phyloP scores from a whole-genome alignment of 2,797 vertebrate species.

The Potorous gilbertii region DNA sequence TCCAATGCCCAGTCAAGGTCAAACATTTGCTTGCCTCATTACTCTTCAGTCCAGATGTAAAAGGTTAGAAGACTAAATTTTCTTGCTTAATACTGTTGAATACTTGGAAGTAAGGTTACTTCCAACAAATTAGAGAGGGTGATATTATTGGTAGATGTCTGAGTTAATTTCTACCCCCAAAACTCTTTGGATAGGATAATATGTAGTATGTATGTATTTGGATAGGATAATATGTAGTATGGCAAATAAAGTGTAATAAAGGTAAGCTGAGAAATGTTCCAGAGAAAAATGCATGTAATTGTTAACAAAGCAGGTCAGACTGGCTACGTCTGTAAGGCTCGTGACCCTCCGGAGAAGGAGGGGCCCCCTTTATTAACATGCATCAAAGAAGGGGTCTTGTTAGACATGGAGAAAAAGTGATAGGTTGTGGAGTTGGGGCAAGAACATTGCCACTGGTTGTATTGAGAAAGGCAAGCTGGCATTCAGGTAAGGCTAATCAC shows the following conservation, averaged over 20 bases:
- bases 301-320: background rate
- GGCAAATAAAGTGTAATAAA: background rate
- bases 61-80: background rate
- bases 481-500: background rate
- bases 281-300: background rate
- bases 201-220: background rate
- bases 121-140: background rate
- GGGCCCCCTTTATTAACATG: background rate
- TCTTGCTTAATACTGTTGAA: constrained; percentile 12
- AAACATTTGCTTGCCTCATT: background rate
- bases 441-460: background rate
- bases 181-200: background rate
- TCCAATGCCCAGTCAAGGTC: background rate
- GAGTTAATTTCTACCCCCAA: background rate
- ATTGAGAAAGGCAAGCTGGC: background rate
- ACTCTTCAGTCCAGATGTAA: background rate
- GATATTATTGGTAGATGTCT: background rate
- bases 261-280: background rate
- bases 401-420: background rate
- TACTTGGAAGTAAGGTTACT: background rate
- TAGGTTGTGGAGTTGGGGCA: background rate
- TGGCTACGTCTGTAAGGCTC: background rate
- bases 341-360: background rate
- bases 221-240: background rate
- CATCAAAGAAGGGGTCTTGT: background rate